Evolutionary conservation across 1,140 invertebrate species (phyloP), one percentile per base, ranked within the genome.

Genomic region (Chironomus striatipennis): DNA sequence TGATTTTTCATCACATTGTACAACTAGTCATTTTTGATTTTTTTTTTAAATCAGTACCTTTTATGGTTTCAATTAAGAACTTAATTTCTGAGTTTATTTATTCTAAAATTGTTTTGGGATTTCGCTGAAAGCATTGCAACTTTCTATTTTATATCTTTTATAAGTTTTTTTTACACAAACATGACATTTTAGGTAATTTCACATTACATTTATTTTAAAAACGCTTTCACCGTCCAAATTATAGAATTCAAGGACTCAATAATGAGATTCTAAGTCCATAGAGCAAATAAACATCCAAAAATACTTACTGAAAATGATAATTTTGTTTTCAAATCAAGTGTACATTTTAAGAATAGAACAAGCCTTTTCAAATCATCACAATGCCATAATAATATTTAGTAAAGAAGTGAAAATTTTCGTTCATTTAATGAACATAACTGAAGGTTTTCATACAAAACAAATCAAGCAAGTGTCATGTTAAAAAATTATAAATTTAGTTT

Each of bases 311-410:
- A 34, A 34, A 34, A 34, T 34, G 24, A 34, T 2, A 34, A 2
- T 2, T 2, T 2, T 34, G 2, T 2, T 34, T 2, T 34, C 24
- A 34, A 34, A 34, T 34, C 2, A 34, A 34, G 5, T 34, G 24
- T 34, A 34, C 1, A 34, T 34, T 34, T 34, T 34, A 34, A 34
- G 24, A 2, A 2, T 2, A 34, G 1, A 34, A 34, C 24, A 34
- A 2, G 24, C 24, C 24, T 34, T 2, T 34, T 34, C 24, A 34
- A 34, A 34, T 34, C 24, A 5, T 34, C 24, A 34, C 24, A 57
- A 57, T 57, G 47, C 47, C 47, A 57, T 57, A 57, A 57, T 57
- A 57, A 57, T 57, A 57, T 57, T 57, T 57, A 57, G n/a, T n/a
- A n/a, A 57, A 57, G 12, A 57, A 57, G 24, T 34, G 24, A 34